Conservation (phyloP, 2,113 vertebrate genomes). For the Ophthalmolycus amberensis region DNA sequence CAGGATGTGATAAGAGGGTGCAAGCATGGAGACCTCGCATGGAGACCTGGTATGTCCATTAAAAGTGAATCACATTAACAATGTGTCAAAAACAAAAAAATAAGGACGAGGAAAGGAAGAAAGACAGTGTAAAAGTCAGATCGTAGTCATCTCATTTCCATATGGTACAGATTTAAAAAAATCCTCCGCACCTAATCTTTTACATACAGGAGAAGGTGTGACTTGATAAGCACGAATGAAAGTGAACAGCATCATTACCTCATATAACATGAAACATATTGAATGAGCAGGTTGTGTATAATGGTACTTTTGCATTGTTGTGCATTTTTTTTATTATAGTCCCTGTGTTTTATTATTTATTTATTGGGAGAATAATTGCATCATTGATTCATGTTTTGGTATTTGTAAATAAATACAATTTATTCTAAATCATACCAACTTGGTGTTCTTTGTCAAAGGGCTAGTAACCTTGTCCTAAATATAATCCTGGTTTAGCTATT, state of each 20-base stretch:
- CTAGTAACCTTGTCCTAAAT: background rate
- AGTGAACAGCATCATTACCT: conserved; percentile 14
- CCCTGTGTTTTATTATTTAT: background rate
- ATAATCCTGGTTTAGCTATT: conserved; percentile 4
- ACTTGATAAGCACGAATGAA: conserved; percentile 17
- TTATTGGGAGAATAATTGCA: background rate
- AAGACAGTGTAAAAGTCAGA: background rate
- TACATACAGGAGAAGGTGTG: conserved; percentile 9
- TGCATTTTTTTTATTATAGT: background rate
- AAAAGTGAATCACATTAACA: background rate
- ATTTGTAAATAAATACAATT: background rate
- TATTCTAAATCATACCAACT: background rate
- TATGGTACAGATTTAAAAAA: background rate
- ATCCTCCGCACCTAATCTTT: conserved; percentile 8
- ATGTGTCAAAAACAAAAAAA: background rate
- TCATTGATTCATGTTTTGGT: background rate
- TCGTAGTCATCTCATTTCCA: background rate
- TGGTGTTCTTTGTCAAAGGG: background rate
- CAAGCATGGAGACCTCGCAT: background rate
- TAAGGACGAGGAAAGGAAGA: background rate
- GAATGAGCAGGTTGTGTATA: background rate
- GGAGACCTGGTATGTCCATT: background rate
- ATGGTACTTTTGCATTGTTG: background rate
- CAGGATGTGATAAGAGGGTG: background rate
- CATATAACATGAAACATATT: background rate